Percentiles rank a stretch among this genome's conserved stretches.
Evolutionary conservation across 2,113 vertebrate species (phyloP).

Genomic region (Cyanistes caeruleus): DNA sequence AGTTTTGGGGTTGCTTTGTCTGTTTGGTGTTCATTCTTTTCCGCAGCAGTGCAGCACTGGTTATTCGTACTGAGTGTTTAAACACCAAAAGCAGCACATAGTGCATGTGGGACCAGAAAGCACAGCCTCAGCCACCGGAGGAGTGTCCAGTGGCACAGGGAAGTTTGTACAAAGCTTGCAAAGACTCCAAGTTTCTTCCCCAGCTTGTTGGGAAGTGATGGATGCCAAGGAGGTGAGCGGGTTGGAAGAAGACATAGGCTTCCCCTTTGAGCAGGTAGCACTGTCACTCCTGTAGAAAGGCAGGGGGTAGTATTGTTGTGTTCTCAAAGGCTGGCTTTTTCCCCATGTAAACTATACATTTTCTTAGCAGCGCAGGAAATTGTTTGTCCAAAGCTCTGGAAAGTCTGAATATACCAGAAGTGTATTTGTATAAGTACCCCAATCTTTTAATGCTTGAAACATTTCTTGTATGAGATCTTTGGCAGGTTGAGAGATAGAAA

Average conservation of each 20-base stretch:
- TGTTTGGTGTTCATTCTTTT: background rate
- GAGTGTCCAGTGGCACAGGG: background rate
- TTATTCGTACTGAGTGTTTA: background rate
- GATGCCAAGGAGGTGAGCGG: background rate
- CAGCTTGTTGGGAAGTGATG: background rate
- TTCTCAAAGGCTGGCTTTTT: background rate
- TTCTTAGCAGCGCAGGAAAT: background rate
- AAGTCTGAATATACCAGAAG: background rate
- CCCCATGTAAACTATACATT: accelerated
- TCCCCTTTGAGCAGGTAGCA: accelerated
- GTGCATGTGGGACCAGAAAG: no score
- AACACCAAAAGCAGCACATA: background rate
- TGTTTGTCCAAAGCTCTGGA: background rate
- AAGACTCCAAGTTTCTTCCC: background rate
- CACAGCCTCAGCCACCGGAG: background rate
- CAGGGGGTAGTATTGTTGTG: accelerated
- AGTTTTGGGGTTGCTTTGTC: background rate
- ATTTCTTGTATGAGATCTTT: background rate
- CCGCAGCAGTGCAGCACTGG: background rate
- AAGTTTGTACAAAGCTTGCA: background rate
- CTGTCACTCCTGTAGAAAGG: background rate
- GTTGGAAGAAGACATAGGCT: background rate
- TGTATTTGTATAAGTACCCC: background rate
- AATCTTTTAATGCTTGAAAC: background rate
- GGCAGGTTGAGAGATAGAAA: background rate